Base-by-base conservation (phyloP, 2,113 vertebrate genomes). In the Talpa occidentalis region DNA sequence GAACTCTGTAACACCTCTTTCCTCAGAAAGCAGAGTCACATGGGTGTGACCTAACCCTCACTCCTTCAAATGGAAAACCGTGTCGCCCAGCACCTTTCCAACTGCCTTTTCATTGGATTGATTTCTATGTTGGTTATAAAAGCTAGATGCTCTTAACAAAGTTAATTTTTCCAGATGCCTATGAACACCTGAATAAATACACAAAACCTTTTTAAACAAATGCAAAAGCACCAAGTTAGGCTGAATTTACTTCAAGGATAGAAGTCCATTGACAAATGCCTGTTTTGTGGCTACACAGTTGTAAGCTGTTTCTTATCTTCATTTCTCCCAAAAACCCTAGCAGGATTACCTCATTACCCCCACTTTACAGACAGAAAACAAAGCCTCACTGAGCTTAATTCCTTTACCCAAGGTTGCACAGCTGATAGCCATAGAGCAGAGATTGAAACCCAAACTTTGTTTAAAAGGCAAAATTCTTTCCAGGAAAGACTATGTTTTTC, bases 81-180 rank as follows among this genome's bases (percentile, higher is more conserved):
- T 42, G 44, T n/a, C 87, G 84, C 47, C 21, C 14, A 47, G 52
- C 88, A 91, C 44, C 72, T 92, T 78, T 54, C 77, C 91, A 79
- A 11, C 37, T 85, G n/a, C 14, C 72, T 94, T 89, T 66, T 88
- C 42, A 81, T 42, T n/a, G 66, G 37, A 49, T 67, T 66, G 30
- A 49, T 88, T 90, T 90, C 80, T 56, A 10, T 56, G 21, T 49
- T 69, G 83, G 37, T 80, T 82, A 85, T 70, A 59, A 95, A 94
- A 94, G 73, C 85, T 90, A 95, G 89, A 82, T 95, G 82, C 93
- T 95, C 37, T 62, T 82, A 60, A 79, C 77, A 77, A 88, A 19
- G 35, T 21, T 22, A 26, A 66, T 85, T 70, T 93, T 77, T 66
- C 69, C 81, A 88, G 44, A 82, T 93, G 70, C 17, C 52, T 79